Percentiles rank a stretch among this genome's conserved stretches.
These are phyloP conservation scores for Drosophila lutescens DNA, from an alignment of 2,888 invertebrate genomes.

Conservation along the genomic window DNA sequence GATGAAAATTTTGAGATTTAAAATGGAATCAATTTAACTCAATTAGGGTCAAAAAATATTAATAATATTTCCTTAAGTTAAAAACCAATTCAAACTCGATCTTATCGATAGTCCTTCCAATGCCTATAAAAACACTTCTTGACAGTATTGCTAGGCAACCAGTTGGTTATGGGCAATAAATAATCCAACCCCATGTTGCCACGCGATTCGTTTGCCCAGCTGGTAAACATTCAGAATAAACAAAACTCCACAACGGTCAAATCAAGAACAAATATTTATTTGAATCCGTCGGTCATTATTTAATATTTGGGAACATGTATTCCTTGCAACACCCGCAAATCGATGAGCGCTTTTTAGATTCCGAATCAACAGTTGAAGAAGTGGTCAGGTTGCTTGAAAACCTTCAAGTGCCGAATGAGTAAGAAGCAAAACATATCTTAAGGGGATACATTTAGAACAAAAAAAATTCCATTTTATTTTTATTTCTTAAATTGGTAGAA, in stretches of 20 bases:
- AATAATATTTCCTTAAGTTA: not conserved
- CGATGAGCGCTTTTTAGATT: slow-evolving; percentile 56
- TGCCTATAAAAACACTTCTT: slow-evolving; percentile 2
- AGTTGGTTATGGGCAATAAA: slow-evolving; percentile 20
- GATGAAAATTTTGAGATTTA: too few species aligned
- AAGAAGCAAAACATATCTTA: not conserved
- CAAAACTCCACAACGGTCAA: slow-evolving; percentile 28
- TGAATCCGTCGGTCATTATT: slow-evolving; percentile 9
- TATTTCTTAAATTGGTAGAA: too few species aligned
- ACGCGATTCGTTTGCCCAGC: slow-evolving; percentile 12
- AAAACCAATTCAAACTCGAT: not conserved
- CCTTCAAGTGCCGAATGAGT: slow-evolving; percentile 51
- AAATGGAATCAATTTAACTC: too few species aligned
- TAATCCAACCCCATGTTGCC: slow-evolving; percentile 37
- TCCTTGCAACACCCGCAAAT: slow-evolving; percentile 63
- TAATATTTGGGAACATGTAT: slow-evolving; percentile 43
- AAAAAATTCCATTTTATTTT: too few species aligned
- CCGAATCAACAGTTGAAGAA: slow-evolving; percentile 59
- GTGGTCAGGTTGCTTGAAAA: slow-evolving; percentile 49
- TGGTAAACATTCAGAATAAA: slow-evolving; percentile 13
- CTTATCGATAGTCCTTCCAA: slow-evolving; percentile 12
- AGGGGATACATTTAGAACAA: too few species aligned
- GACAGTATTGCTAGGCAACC: slow-evolving; percentile 24
- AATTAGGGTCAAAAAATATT: too few species aligned
- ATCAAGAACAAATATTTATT: slow-evolving; percentile 14